Percentiles rank a stretch among this genome's conserved stretches.
These are phyloP conservation scores for Xylota segnis DNA, from an alignment of 2,888 invertebrate species.

Conservation along the genomic window DNA sequence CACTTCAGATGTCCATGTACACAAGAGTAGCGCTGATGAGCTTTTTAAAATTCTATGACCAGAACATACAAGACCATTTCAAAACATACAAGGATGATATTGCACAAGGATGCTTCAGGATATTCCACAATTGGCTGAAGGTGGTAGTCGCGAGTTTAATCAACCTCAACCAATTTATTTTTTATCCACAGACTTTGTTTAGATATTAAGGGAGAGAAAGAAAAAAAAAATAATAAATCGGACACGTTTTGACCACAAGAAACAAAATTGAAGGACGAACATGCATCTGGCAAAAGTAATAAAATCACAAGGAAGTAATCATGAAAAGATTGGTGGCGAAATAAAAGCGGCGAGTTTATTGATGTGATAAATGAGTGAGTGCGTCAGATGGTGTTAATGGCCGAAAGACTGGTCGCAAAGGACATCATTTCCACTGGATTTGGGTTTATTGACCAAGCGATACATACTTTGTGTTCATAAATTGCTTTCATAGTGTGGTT, in stretches of 20 bases:
- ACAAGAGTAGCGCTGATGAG: not conserved
- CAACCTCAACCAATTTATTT: not conserved
- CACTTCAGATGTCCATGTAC: not conserved
- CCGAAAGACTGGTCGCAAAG: slow-evolving; percentile 20
- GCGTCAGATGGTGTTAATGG: slow-evolving; percentile 24
- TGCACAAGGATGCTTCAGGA: not conserved
- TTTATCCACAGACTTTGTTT: not conserved
- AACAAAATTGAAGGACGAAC: not conserved
- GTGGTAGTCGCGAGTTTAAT: not conserved
- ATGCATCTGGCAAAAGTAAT: slow-evolving; percentile 23
- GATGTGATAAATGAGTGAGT: slow-evolving; percentile 29
- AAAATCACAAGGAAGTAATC: slow-evolving; percentile 25
- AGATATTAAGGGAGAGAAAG: not conserved
- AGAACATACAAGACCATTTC: not conserved
- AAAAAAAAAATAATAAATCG: not conserved
- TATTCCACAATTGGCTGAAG: no score
- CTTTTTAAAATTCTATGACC: not conserved
- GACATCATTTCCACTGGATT: slow-evolving; percentile 45
- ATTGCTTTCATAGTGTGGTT: slow-evolving; percentile 12
- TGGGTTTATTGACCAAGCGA: slow-evolving; percentile 43
- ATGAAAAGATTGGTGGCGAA: slow-evolving; percentile 26
- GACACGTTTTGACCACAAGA: slow-evolving; percentile 1
- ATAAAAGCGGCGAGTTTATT: slow-evolving; percentile 27
- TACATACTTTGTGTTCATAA: slow-evolving; percentile 23
- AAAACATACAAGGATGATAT: not conserved